phyloP scores from a whole-genome alignment of 2,113 vertebrate species.

The Xenus cinereus region DNA sequence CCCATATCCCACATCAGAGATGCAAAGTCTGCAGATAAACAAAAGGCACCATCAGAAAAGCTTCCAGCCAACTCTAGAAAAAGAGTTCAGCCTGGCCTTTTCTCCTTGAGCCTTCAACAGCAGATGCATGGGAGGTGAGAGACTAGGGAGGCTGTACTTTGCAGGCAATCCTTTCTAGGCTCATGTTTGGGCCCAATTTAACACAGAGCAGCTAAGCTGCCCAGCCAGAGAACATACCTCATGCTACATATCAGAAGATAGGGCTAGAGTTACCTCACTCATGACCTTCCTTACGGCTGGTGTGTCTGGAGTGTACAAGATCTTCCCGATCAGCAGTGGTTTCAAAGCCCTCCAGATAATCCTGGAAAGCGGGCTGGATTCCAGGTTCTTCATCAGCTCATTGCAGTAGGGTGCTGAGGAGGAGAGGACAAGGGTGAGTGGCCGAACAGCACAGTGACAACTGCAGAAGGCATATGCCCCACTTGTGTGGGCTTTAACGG shows the following conservation, averaged over 20 bases:
- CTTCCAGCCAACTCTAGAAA: background rate
- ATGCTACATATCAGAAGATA: background rate
- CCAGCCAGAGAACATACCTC: background rate
- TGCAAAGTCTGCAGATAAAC: background rate
- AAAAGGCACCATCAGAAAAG: background rate
- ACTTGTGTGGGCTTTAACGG: background rate
- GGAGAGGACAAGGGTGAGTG: background rate
- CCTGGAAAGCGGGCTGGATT: constrained; percentile 90
- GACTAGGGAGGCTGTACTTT: background rate
- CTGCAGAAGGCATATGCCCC: background rate
- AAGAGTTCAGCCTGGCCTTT: background rate
- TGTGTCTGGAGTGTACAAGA: constrained; percentile 93
- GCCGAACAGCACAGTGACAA: background rate
- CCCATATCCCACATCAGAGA: background rate
- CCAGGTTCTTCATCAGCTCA: constrained; percentile 89
- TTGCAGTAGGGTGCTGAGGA: constrained; percentile 91
- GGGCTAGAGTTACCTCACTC: constrained; percentile 81
- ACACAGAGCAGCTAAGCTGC: background rate
- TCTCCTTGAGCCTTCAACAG: background rate
- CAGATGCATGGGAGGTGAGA: background rate
- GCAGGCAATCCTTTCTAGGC: background rate
- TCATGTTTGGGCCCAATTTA: background rate
- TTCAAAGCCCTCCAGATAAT: constrained; percentile 97
- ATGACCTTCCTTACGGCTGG: constrained; percentile 87
- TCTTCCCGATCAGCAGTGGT: constrained; percentile 92